Evolutionary conservation across 1,140 invertebrate species (phyloP).

Genomic region (Portunus trituberculatus): DNA sequence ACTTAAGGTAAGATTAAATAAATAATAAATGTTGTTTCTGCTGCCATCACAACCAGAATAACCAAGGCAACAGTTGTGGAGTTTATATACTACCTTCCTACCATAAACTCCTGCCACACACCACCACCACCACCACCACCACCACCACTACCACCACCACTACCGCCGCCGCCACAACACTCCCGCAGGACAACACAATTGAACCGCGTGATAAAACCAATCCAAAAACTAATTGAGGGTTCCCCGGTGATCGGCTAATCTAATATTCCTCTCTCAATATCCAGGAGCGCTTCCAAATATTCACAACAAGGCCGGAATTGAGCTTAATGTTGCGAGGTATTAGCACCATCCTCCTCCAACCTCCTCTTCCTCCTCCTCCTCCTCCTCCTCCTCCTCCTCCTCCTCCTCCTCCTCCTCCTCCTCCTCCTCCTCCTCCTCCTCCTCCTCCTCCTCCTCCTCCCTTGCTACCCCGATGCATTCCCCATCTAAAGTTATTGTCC

Average conservation of each 20-base stretch:
- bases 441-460: background rate
- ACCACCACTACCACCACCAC: background rate
- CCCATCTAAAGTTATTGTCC: background rate
- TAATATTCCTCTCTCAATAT: conserved; percentile 39
- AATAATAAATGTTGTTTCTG: background rate
- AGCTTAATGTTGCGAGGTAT: conserved; percentile 24
- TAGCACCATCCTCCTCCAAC: background rate
- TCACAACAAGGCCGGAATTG: conserved; percentile 34
- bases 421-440: too few species aligned
- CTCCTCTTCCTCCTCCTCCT: background rate
- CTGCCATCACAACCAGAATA: background rate
- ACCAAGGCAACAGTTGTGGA: background rate
- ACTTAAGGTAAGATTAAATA: background rate
- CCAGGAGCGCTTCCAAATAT: conserved; percentile 30
- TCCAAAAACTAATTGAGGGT: conserved; percentile 58
- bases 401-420: background rate
- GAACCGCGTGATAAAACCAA: conserved; percentile 57
- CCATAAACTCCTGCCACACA: background rate
- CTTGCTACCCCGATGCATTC: background rate
- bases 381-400: background rate
- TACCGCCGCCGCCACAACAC: background rate
- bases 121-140: conserved; percentile 1
- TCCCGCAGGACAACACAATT: background rate
- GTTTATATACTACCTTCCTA: background rate
- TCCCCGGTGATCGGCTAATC: conserved; percentile 47